phyloP scores from a whole-genome alignment of 1,140 invertebrate species.

The Rhopalosiphum maidis region DNA sequence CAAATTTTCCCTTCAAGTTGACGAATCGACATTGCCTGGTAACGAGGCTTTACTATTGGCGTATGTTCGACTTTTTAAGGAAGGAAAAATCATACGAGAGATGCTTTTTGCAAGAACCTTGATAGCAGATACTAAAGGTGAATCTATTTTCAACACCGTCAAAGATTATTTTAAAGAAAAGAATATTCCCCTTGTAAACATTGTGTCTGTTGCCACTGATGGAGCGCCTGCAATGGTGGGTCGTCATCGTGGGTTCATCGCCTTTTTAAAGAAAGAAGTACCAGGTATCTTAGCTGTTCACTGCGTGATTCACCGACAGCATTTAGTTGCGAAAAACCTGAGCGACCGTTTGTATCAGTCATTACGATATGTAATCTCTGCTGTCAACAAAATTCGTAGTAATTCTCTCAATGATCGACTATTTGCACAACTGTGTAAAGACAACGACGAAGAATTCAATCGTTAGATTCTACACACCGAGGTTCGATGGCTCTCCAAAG shows the following conservation, averaged over 20 bases:
- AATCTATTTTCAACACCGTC: constrained; percentile 40
- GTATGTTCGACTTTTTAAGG: constrained; percentile 58
- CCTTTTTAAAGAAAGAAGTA: constrained; percentile 8
- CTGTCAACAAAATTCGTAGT: constrained; percentile 62
- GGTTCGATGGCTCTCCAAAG: constrained; percentile 50
- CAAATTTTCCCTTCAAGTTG: constrained; percentile 36
- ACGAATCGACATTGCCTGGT: too few species aligned
- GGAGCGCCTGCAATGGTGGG: constrained; percentile 26
- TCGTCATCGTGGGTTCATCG: not conserved
- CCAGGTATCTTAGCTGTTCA: constrained; percentile 21
- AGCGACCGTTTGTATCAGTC: constrained; percentile 60
- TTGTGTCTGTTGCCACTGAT: constrained; percentile 55
- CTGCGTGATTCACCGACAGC: constrained; percentile 58
- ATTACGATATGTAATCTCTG: constrained; percentile 61
- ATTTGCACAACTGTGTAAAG: constrained; percentile 57
- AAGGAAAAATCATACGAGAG: constrained; percentile 57
- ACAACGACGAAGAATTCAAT: constrained; percentile 62
- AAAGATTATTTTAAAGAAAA: constrained; percentile 50
- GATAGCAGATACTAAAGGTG: constrained; percentile 52
- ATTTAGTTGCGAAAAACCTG: constrained; percentile 60
- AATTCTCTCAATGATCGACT: constrained; percentile 58
- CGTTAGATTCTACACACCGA: constrained; percentile 27
- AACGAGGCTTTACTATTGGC: too few species aligned
- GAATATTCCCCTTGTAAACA: constrained; percentile 26
- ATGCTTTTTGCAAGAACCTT: constrained; percentile 43